Conservation (phyloP, 1,140 invertebrate genomes). For the Scaptodrosophila lebanonensis region DNA sequence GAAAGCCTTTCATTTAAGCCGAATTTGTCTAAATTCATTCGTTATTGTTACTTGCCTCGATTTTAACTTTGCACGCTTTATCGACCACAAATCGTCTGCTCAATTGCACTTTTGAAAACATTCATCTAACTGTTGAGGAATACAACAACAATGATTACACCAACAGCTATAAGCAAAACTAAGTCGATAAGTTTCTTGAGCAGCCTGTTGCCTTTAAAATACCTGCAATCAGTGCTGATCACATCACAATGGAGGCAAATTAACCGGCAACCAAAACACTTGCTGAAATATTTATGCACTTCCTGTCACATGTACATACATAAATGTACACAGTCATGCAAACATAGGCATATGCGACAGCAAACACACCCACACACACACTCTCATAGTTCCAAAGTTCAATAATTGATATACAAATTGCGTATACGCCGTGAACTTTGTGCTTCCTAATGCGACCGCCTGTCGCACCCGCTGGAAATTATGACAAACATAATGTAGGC, state of each 20-base stretch:
- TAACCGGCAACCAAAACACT: conserved; percentile 37
- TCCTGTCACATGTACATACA: conserved; percentile 18
- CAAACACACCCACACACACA: conserved; percentile 1
- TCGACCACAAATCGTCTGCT: too few relatives aligned
- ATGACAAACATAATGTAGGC: conserved; percentile 54
- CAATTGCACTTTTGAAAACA: too few relatives aligned
- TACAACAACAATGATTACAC: too few relatives aligned
- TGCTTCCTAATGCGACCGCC: not conserved
- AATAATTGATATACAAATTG: conserved; percentile 45
- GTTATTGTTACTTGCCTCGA: too few relatives aligned
- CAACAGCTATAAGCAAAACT: conserved; percentile 25
- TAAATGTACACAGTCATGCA: conserved; percentile 4
- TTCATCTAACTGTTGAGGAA: too few relatives aligned
- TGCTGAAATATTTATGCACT: conserved; percentile 37
- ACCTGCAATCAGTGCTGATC: conserved; percentile 28
- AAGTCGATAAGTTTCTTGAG: conserved; percentile 7
- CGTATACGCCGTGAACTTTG: conserved; percentile 35
- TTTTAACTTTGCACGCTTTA: too few relatives aligned
- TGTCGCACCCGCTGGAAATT: conserved; percentile 7
- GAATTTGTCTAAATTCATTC: too few relatives aligned
- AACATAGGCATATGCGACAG: conserved; percentile 1
- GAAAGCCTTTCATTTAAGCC: too few relatives aligned
- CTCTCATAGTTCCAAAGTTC: conserved; percentile 4
- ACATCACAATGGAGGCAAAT: conserved; percentile 30
- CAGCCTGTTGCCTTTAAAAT: not conserved